Conservation (phyloP, 2,113 vertebrate genomes). For the Illadopsis cleaveri region DNA sequence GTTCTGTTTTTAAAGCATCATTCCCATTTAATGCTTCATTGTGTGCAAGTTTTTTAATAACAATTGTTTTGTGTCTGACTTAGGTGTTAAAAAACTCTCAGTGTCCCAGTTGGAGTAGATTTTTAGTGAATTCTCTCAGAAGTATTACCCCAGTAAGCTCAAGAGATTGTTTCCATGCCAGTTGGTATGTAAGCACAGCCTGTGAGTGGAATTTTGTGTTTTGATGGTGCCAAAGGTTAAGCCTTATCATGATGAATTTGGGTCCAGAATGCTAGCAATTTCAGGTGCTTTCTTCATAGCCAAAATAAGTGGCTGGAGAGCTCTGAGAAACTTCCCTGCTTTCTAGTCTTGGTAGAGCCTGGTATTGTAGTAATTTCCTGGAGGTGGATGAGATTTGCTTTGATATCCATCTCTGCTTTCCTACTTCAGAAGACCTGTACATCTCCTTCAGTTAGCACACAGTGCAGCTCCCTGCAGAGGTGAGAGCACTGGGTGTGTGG, state of each 20-base stretch:
- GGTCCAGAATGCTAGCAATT: background rate
- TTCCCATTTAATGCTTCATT: background rate
- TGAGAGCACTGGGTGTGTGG: conserved; percentile 16
- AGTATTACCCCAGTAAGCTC: background rate
- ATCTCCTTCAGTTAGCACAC: background rate
- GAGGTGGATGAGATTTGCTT: background rate
- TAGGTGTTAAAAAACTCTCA: background rate
- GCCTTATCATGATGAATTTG: background rate
- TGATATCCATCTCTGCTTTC: conserved; percentile 16
- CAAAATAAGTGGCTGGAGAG: background rate
- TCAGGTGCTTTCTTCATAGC: background rate
- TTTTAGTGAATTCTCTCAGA: background rate
- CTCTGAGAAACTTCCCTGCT: background rate
- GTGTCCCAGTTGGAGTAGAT: background rate
- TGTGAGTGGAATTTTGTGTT: background rate
- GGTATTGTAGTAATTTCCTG: background rate
- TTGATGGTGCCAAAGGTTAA: background rate
- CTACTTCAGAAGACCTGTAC: background rate
- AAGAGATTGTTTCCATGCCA: background rate
- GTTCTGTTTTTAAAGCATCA: background rate
- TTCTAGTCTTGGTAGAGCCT: background rate
- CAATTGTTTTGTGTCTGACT: background rate
- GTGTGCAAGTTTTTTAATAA: background rate
- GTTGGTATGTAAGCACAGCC: background rate
- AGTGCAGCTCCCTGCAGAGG: background rate